A percentile compares a stretch with the other conserved stretches of the same genome.
These are phyloP conservation scores for Athalia circularis DNA, from an alignment of 2,888 invertebrate species.

Conservation along the genomic window DNA sequence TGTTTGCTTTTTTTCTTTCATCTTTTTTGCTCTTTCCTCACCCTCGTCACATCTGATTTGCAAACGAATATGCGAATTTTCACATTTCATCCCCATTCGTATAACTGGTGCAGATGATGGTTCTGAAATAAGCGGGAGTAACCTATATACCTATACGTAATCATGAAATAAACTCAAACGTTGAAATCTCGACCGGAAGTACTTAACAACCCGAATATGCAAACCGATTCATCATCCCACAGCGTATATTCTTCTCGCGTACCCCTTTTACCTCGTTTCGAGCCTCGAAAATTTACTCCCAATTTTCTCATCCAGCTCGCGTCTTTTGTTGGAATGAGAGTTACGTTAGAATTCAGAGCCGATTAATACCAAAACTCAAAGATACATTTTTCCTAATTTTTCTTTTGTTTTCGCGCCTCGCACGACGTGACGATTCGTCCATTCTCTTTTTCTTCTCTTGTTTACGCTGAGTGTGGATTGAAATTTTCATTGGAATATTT, in stretches of 20 bases:
- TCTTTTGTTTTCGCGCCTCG: neutral
- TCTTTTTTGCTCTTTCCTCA: neutral
- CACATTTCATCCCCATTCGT: too few species aligned
- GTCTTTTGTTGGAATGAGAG: too few species aligned
- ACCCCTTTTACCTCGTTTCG: too few species aligned
- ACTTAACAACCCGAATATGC: neutral
- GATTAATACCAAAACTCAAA: too few species aligned
- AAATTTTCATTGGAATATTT: neutral
- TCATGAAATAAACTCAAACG: slow-evolving; percentile 3
- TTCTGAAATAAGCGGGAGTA: too few species aligned
- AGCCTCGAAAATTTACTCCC: too few species aligned
- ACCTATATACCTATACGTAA: neutral
- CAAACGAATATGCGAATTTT: too few species aligned
- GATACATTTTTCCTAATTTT: neutral
- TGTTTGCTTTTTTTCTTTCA: neutral
- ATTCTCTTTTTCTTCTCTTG: neutral
- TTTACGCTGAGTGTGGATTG: neutral
- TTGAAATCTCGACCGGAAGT: neutral
- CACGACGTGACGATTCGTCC: neutral
- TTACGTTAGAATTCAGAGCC: too few species aligned
- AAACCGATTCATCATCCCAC: neutral
- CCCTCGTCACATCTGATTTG: too few species aligned
- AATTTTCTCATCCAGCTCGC: too few species aligned
- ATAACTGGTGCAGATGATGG: too few species aligned
- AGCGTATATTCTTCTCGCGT: neutral